These are phyloP conservation scores for Pseudomyrmex concolor DNA, from an alignment of 1,140 invertebrate species.

Conservation along the genomic window DNA sequence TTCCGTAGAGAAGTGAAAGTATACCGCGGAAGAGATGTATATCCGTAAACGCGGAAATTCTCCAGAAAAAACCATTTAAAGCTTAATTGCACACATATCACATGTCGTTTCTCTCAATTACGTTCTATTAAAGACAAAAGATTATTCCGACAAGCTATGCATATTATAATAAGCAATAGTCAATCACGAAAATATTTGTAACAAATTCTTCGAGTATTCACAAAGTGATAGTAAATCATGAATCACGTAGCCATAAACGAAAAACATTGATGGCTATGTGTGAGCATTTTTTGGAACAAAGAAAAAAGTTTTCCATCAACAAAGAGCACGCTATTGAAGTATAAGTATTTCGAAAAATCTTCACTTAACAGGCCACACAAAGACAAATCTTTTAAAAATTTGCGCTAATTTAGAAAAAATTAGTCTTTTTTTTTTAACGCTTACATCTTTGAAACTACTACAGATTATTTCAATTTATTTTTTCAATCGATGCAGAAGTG, in stretches of 20 bases:
- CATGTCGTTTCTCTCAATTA: neutral
- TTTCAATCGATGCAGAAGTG: too few relatives aligned
- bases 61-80: neutral
- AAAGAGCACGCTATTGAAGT: neutral
- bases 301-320: conserved; percentile 15
- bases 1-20: too few relatives aligned
- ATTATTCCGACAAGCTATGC: neutral
- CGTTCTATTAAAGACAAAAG: too few relatives aligned
- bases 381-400: conserved; percentile 40
- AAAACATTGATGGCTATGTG: neutral
- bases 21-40: neutral
- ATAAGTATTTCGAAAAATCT: conserved; percentile 6
- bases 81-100: neutral
- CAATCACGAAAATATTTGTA: too few relatives aligned
- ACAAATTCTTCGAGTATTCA: neutral
- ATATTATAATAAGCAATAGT: too few relatives aligned
- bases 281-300: neutral
- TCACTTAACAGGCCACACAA: conserved; percentile 29
- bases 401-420: neutral
- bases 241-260: too few relatives aligned
- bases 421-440: too few relatives aligned
- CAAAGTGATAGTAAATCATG: conserved; percentile 1
- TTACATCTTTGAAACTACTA: too few relatives aligned
- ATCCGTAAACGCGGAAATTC: neutral
- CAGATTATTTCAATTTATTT: too few relatives aligned